Evolutionary conservation across 2,113 vertebrate species (phyloP), one percentile per base, ranked within the genome.

Genomic region (Crotalus viridis): DNA sequence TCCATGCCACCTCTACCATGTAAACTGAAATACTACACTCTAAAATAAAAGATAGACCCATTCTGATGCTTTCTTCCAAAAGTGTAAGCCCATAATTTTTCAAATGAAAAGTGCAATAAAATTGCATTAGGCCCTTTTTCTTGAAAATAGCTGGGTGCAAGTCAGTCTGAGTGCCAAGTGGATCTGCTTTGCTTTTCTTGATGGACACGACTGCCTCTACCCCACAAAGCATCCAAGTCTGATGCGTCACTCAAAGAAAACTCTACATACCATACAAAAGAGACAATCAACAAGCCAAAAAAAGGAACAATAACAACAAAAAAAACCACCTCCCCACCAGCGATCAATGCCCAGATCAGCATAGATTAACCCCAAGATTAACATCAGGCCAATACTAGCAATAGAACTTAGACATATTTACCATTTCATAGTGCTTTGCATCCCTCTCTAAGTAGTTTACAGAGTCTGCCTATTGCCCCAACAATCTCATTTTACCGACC

Each of bases 1-100:
- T 10, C 85, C 91, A 22, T 10, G 3, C 51, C n/a, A 95, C 3
- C 22, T n/a, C 56, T 94, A 3, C n/a, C 93, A 57, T 85, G 91
- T 89, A 91, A n/a, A n/a, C 2, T 46, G 39, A n/a, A 24, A 12
- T 10, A 2, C 28, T 15, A 3, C 4, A 1, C 9, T 54, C 39
- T 59, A 15, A 46, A 24, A 48, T 22, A 39, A n/a, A 21, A 33
- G 33, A 2, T 46, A 1, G 15, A 85, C 5, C 61, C 85, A 52
- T 69, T 39, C 5, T 24, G 22, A 39, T 69, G 24, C 51, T 39
- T 59, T 59, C 5, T 85, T 57, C 39, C 54, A 55, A n/a, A 69
- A 55, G 55, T 26, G 64, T 39, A 15, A 12, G 10, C 26, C 8
- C 10, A 39, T n/a, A 5, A 19, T 69, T 90, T 90, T 64, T 28